These are phyloP conservation scores for Engraulis encrasicolus DNA, from an alignment of 2,113 vertebrate species.

Conservation along the genomic window DNA sequence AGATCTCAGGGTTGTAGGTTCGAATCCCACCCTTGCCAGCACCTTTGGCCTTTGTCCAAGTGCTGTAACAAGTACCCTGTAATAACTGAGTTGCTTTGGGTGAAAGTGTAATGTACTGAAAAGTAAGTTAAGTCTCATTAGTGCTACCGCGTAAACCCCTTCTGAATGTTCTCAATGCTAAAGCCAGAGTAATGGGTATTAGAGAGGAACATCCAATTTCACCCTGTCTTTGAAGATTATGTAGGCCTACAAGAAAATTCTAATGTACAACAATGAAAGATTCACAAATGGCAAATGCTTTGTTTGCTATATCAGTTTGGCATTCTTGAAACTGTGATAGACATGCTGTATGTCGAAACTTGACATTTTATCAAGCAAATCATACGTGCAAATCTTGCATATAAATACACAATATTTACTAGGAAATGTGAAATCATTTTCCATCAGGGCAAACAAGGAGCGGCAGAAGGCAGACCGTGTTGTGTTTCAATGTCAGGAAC, in stretches of 20 bases:
- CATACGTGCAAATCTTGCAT: neutral
- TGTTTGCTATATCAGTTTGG: no score
- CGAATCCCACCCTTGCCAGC: no score
- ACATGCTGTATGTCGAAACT: neutral
- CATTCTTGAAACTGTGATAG: neutral
- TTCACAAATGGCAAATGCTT: no score
- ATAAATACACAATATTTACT: neutral
- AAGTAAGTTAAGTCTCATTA: no score
- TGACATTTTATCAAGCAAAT: neutral
- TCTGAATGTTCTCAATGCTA: neutral
- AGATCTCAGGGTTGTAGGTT: no score
- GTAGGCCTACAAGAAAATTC: no score
- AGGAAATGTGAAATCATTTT: conserved; percentile 20
- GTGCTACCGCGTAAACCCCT: neutral
- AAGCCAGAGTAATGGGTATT: neutral
- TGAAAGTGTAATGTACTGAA: no score
- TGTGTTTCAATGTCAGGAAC: conserved; percentile 92
- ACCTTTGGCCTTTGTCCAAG: no score
- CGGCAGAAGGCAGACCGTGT: conserved; percentile 88
- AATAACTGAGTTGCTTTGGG: conserved; percentile 5
- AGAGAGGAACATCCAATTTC: neutral
- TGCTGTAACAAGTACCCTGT: no score
- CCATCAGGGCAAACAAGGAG: conserved; percentile 84
- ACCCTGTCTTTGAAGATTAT: no score
- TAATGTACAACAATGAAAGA: no score